Evolutionary conservation across 2,888 invertebrate genomes (phyloP), one percentile per base, ranked within the genome.

Genomic region (Ryuthela nishihirai): DNA sequence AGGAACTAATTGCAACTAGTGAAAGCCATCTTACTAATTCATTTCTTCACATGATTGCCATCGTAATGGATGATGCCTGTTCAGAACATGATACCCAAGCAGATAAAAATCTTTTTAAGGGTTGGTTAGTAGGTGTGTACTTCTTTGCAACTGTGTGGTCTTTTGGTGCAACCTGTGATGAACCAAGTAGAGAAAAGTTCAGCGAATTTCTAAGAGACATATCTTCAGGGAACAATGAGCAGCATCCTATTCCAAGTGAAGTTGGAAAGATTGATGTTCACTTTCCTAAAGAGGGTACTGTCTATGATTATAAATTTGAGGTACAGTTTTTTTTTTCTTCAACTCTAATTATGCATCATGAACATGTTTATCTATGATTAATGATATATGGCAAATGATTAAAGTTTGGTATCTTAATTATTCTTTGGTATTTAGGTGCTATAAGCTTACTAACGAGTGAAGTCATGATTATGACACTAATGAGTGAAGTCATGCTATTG

Each of bases 111-210:
- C 82, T 84, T 72, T 73, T 87, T 3, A 75, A 79, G 41, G 77
- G 80, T 7, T 77, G 74, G 73, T 68, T 74, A 32, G 60, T 73
- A 63, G 75, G 73, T 64, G 69, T 87, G 0, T 81, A 88, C 65
- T 77, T 91, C 69, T 83, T 83, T 70, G 80, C 85, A 0, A 74
- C 88, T 41, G 80, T 85, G 3, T 94, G 94, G 94, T 89, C 91
- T 1, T 75, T 92, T 20, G 93, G 84, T 1, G 91, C 90, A 1
- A 83, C 87, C 52, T 75, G 92, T 26, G 85, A 91, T 71, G 75
- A 78, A 0, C 80, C 83, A 40, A 88, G 91, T 0, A 80, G 88
- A 15, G 79, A 79, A 38, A 85, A 83, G 73, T 80, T 93, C 65
- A 91, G 91, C 76, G 80, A 79, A 64, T 89, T 84, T 77, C 80